Evolutionary conservation across 2,888 invertebrate genomes (phyloP).

Genomic region (Terebella lapidaria): DNA sequence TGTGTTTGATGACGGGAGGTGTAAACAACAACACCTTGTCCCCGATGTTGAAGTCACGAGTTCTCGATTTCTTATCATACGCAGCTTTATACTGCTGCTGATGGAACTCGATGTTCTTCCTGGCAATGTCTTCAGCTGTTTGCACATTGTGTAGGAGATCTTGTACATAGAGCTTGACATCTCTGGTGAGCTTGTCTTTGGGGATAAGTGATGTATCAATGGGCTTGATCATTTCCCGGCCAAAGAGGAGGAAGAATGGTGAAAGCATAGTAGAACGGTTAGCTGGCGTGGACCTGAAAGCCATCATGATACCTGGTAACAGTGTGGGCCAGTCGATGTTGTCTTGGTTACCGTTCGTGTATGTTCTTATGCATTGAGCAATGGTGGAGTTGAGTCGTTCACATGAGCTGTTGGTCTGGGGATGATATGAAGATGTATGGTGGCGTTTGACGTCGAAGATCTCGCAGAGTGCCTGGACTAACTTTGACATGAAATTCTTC

Average conservation of each 20-base stretch:
- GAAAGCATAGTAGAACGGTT: background rate
- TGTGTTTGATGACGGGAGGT: no score
- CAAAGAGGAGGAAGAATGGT: no score
- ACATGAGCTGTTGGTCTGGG: background rate
- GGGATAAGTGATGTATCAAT: background rate
- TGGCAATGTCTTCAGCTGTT: no score
- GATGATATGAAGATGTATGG: background rate
- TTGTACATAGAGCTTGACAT: no score
- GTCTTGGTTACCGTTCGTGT: background rate
- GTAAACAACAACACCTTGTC: background rate
- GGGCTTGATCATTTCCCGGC: no score
- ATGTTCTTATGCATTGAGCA: background rate
- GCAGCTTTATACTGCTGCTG: background rate
- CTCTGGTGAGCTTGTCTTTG: no score
- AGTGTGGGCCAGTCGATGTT: no score
- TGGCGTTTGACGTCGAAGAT: background rate
- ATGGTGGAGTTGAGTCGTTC: background rate
- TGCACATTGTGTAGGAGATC: no score
- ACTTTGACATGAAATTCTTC: background rate
- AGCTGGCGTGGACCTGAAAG: background rate
- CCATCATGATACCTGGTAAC: background rate
- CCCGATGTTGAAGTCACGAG: background rate
- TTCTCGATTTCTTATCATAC: background rate
- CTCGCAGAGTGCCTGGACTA: background rate
- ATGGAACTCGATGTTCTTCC: no score